A percentile compares a stretch with the other conserved stretches of the same genome.
These are phyloP conservation scores for Andrena bicolor DNA, from an alignment of 2,888 invertebrate genomes.

Conservation along the genomic window DNA sequence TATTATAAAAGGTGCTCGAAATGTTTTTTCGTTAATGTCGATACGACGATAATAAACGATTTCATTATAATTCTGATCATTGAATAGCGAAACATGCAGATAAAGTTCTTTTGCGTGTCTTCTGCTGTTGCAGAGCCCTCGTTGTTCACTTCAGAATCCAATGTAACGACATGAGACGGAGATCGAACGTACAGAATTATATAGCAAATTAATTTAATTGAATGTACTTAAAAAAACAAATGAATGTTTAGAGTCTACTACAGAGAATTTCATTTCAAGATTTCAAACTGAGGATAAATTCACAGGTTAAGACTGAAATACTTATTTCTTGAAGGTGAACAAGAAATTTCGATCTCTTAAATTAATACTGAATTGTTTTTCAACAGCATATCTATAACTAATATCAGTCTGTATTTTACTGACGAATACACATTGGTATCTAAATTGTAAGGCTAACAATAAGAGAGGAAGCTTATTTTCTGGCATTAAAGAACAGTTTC, in stretches of 20 bases:
- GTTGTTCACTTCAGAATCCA: too few species aligned
- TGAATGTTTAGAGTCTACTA: background rate
- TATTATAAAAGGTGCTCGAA: too few species aligned
- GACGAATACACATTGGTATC: background rate
- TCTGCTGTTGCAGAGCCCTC: too few species aligned
- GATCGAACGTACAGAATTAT: background rate
- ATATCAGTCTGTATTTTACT: background rate
- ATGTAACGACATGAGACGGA: too few species aligned
- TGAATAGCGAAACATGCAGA: too few species aligned
- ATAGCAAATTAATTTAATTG: background rate
- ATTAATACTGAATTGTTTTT: background rate
- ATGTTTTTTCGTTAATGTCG: too few species aligned
- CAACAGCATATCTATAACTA: background rate
- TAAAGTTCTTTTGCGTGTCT: too few species aligned
- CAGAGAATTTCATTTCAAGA: slow-evolving; percentile 8
- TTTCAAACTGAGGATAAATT: background rate
- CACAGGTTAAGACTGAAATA: background rate
- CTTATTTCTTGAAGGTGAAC: background rate
- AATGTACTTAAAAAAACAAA: background rate
- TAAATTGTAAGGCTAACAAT: background rate
- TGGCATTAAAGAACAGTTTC: slow-evolving; percentile 12
- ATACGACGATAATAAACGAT: too few species aligned
- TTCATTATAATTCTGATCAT: too few species aligned
- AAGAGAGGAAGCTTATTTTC: slow-evolving; percentile 9
- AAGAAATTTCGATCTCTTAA: background rate